Evolutionary conservation across 2,888 invertebrate species (phyloP).

Genomic region (Lasioglossum oenotherae): DNA sequence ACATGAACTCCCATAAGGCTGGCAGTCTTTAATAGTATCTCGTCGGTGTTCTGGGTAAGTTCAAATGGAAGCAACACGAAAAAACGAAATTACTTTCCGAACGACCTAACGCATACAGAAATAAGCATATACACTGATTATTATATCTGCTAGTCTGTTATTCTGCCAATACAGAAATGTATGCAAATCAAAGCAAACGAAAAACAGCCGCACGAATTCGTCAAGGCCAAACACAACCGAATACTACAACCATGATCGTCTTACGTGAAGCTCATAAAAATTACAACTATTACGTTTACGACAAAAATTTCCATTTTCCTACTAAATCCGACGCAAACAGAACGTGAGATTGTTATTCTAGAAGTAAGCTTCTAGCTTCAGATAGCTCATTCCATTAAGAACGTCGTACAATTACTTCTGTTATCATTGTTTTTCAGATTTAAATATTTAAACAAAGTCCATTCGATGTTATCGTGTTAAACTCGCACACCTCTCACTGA

Average conservation of each 20-base stretch:
- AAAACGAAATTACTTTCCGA: no score
- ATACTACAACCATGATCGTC: neutral
- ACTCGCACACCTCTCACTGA: neutral
- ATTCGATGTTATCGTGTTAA: neutral
- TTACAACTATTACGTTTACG: neutral
- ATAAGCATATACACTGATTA: neutral
- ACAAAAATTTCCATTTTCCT: neutral
- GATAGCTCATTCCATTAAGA: neutral
- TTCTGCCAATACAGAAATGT: neutral
- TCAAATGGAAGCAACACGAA: no score
- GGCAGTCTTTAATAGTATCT: no score
- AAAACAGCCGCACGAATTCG: neutral
- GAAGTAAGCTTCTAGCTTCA: neutral
- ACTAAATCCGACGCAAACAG: neutral
- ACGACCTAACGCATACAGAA: no score
- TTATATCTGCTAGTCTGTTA: neutral
- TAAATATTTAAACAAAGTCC: neutral
- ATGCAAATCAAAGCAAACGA: neutral
- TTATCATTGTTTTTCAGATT: neutral
- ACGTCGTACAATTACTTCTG: neutral
- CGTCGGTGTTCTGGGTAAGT: no score
- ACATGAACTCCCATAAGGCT: no score
- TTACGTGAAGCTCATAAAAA: neutral
- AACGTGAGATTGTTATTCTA: neutral
- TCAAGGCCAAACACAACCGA: neutral